A percentile compares a stretch with the other conserved stretches of the same genome.
phyloP scores from a whole-genome alignment of 2,888 invertebrate genomes.

The Alentia gelatinosa region DNA sequence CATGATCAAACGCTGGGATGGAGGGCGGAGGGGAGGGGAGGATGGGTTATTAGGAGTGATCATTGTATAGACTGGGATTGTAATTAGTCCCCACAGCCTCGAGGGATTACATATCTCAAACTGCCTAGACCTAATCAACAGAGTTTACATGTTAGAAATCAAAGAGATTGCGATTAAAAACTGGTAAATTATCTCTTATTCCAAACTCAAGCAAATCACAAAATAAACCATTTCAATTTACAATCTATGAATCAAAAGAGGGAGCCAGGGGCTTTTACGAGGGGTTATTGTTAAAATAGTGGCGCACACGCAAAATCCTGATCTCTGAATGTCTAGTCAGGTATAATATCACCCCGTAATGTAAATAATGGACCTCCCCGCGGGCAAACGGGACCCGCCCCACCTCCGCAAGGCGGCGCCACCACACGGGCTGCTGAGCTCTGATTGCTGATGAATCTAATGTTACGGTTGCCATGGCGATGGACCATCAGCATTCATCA shows the following conservation, averaged over 20 bases:
- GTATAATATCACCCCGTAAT: neutral
- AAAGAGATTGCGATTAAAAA: no score
- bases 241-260: no score
- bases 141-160: no score
- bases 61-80: neutral
- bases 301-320: neutral
- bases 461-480: constrained; percentile 49
- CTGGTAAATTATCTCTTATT: neutral
- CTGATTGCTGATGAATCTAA: constrained; percentile 49
- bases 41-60: neutral
- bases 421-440: neutral
- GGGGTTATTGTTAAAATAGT: neutral
- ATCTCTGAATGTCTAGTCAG: neutral
- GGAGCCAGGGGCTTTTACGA: neutral
- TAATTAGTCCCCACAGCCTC: no score
- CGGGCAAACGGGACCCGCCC: neutral
- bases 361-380: neutral
- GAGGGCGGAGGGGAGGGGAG: neutral
- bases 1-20: neutral
- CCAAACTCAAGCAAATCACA: no score
- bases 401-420: neutral
- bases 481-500: constrained; percentile 45
- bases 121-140: no score
- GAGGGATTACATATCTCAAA: no score
- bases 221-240: no score